These are phyloP conservation scores for Galagoides demidoff DNA, from an alignment of 2,797 vertebrate species.

Conservation along the genomic window DNA sequence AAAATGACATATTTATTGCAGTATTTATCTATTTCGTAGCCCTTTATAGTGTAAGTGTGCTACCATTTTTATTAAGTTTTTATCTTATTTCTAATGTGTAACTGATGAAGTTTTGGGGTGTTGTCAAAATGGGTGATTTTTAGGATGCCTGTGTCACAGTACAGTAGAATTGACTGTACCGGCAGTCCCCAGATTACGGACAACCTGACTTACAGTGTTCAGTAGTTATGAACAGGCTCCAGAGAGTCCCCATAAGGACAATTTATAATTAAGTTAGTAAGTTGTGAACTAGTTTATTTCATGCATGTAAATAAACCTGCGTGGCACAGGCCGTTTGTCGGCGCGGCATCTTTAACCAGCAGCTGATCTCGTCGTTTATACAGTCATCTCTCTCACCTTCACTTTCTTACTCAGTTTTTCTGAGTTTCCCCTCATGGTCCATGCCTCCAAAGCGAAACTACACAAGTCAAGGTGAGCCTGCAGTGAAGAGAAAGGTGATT, in stretches of 20 bases:
- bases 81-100: constrained; percentile 3
- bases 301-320: neutral
- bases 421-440: no score
- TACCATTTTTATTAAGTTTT: constrained; percentile 48
- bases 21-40: constrained; percentile 27
- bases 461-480: neutral
- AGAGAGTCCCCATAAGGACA: neutral
- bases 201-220: neutral
- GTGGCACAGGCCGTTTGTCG: neutral
- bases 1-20: neutral
- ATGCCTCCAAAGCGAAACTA: neutral
- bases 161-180: neutral
- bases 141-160: neutral
- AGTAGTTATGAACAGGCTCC: neutral
- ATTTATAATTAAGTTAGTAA: neutral
- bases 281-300: neutral
- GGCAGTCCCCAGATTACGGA: neutral
- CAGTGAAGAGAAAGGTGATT: neutral
- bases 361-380: neutral
- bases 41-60: neutral
- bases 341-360: neutral
- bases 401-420: neutral
- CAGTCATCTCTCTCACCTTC: neutral
- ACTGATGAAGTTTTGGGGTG: neutral
- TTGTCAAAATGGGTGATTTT: constrained; percentile 8